phyloP scores from a whole-genome alignment of 2,888 invertebrate species.

The Salpingus planirostris region DNA sequence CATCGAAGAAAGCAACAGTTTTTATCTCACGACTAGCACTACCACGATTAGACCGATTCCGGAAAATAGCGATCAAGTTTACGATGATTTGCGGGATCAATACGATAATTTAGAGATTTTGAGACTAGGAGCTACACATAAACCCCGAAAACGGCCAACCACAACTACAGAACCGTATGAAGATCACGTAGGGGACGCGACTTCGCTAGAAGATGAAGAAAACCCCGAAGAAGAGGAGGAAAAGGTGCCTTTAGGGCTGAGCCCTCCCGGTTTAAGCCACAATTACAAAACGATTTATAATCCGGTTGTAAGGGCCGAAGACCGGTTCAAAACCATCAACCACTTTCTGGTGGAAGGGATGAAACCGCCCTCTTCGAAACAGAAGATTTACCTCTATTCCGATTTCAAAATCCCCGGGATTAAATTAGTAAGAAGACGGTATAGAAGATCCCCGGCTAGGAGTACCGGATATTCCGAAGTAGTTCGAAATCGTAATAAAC shows the following conservation, averaged over 20 bases:
- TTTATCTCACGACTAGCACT: neutral
- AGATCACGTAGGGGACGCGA: neutral
- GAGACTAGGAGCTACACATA: too few species aligned
- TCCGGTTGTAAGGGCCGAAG: neutral
- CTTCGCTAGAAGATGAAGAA: neutral
- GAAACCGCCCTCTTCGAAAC: slow-evolving; percentile 32
- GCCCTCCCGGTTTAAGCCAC: too few species aligned
- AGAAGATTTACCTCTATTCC: slow-evolving; percentile 26
- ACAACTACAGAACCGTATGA: neutral
- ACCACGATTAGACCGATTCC: neutral
- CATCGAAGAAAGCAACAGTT: neutral
- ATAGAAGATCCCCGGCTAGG: slow-evolving; percentile 24
- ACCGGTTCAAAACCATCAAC: slow-evolving; percentile 21
- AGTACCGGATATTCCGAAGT: slow-evolving; percentile 27
- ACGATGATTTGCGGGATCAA: neutral
- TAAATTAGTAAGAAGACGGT: slow-evolving; percentile 16
- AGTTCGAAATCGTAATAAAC: slow-evolving; percentile 22
- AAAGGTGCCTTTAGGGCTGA: neutral
- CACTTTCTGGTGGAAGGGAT: slow-evolving; percentile 34
- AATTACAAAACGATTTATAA: slow-evolving; percentile 1
- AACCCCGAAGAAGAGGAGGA: neutral
- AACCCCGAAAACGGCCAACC: neutral
- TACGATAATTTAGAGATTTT: neutral
- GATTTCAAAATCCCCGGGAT: slow-evolving; percentile 22
- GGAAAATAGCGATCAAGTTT: neutral